Evolutionary conservation across 2,888 invertebrate genomes (phyloP), one percentile per base, ranked within the genome.

Genomic region (Cecidostiba fungosa): DNA sequence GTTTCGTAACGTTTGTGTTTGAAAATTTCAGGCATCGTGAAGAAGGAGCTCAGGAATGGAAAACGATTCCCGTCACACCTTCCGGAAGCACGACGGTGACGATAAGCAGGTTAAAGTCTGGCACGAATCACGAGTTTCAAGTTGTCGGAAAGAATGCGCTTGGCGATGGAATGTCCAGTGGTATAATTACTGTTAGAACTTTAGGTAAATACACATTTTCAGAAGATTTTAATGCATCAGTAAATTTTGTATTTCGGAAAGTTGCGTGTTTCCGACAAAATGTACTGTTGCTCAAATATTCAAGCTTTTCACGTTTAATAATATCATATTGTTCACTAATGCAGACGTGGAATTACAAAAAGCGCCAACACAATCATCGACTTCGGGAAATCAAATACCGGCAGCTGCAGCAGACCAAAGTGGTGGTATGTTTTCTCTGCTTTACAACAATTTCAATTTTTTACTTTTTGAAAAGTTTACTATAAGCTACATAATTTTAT

Each of bases 131-230:
- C 94, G 98, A 99, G 94, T 99, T 99, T 94, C 98, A 98, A 95
- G 98, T 99, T 85, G 96, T 98, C 90, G 98, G 99, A 85, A 97
- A 98, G 93, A 99, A 99, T 94, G 96, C 97, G 19, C 96, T 98
- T 84, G 99, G 99, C 87, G 98, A 98, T 92, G 99, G 99, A 87
- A 97, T 98, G 97, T 97, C 97, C 96, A 98, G 98, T 94, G 97
- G 98, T 94, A 96, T 97, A 87, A 97, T 98, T 92, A 97, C 97
- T 85, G 97, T 98, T 89, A 95, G 96, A 92, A 99, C 99, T 84
- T 95, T 97, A 92, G 98, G 98, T 98, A 95, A 72, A 12, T 14
- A 26, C 23, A 14, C 26, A 66, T 5, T 2, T 23, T n/a, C 5
- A 50, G 1, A 16, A 50, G 3, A 16, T 1, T 50, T 50, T 50